Conservation (phyloP, 2,113 vertebrate genomes). For the Dromiciops gliroides region DNA sequence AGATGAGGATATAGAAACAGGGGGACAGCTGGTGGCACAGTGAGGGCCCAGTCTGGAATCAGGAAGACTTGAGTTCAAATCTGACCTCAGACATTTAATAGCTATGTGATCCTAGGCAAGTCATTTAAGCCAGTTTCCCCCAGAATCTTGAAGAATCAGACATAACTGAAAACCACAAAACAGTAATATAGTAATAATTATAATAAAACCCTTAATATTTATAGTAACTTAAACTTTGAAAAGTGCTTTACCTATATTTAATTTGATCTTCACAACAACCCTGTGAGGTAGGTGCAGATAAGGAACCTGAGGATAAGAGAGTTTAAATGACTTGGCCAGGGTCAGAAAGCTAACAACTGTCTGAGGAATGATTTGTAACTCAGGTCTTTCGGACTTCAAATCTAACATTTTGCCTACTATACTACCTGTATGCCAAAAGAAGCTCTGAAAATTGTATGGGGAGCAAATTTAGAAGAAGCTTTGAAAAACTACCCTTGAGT, state of each 20-base stretch:
- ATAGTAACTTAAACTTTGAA: neutral
- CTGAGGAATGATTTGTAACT: neutral
- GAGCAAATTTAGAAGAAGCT: neutral
- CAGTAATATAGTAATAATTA: neutral
- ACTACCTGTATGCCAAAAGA: neutral
- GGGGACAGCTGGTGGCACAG: neutral
- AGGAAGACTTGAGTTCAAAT: neutral
- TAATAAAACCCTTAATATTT: neutral
- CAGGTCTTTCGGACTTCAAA: neutral
- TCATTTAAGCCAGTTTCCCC: neutral
- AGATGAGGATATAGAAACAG: neutral
- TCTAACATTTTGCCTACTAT: neutral
- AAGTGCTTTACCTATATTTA: neutral
- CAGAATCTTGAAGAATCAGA: neutral
- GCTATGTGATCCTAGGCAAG: neutral
- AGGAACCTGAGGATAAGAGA: neutral
- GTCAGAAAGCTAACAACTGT: neutral
- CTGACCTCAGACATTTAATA: neutral
- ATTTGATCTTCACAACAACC: neutral
- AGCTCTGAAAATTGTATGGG: neutral
- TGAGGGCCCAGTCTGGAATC: neutral
- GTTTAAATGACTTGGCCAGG: neutral
- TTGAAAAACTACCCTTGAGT: neutral
- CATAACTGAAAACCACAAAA: neutral
- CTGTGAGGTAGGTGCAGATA: neutral